These are phyloP conservation scores for Scolanthus callimorphus DNA, from an alignment of 92 coral and sea anemone genomes.

Conservation along the genomic window DNA sequence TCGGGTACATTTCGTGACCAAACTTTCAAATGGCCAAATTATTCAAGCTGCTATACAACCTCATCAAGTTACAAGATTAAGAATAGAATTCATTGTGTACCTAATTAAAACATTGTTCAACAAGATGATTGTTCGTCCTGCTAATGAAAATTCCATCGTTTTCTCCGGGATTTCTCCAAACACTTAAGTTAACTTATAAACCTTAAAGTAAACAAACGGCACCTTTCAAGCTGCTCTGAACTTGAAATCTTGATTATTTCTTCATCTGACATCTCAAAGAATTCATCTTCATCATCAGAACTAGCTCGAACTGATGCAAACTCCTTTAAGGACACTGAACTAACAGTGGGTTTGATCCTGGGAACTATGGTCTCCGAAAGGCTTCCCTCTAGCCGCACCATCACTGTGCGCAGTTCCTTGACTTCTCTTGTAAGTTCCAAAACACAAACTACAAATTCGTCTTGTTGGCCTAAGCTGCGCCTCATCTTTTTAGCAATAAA, in stretches of 20 bases:
- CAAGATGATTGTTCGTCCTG: no score
- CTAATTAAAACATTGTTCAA: no score
- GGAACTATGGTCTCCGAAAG: conserved; percentile 10
- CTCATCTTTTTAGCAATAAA: conserved; percentile 41
- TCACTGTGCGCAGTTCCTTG: conserved; percentile 59
- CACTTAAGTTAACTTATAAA: no score
- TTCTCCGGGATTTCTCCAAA: no score
- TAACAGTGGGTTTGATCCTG: conserved; percentile 9
- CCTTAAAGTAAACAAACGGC: no score
- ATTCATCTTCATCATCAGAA: conserved; percentile 78
- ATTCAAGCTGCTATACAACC: no score
- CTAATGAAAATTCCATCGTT: no score
- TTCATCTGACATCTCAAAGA: conserved; percentile 75
- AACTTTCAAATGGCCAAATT: no score
- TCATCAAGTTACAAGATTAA: no score
- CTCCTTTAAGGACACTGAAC: conserved; percentile 23
- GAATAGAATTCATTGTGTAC: no score
- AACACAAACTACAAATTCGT: conserved; percentile 58
- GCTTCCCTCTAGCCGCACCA: conserved; percentile 36
- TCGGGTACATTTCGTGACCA: no score
- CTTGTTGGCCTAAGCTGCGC: conserved; percentile 21
- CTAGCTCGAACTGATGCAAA: conserved; percentile 28
- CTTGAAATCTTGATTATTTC: conserved; percentile 10
- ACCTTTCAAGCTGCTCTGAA: neutral
- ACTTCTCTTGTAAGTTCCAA: conserved; percentile 66